Evolutionary conservation across 1,140 invertebrate genomes (phyloP), one percentile per base, ranked within the genome.

Genomic region (Eciton burchellii): DNA sequence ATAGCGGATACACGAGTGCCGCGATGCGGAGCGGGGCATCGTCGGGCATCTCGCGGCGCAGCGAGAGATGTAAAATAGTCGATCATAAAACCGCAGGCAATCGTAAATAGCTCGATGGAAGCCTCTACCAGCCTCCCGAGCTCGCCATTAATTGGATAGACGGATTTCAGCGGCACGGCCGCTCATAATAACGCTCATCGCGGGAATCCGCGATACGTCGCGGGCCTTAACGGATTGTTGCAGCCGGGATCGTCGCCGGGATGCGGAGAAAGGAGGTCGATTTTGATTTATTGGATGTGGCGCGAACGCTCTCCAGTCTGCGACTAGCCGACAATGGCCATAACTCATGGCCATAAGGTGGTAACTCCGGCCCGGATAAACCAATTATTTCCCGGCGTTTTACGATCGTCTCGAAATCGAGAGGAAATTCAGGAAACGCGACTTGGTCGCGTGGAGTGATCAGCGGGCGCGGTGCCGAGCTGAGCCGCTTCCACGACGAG

Each of bases 1-100:
- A n/a, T 71, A 24, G 41, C 16, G 9, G 77, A 47, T 59, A 35
- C 59, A 24, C 47, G 47, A 72, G 45, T 9, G 68, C 52, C 9
- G 52, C 52, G 8, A 57, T n/a, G n/a, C n/a, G n/a, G n/a, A n/a
- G n/a, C n/a, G n/a, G 26, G 8, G 11, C 3, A 29, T 29, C 49
- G 26, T 72, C 59, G 73, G 73, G 29, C 73, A 41, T 81, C 8
- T 35, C 43, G 24, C 26, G 0, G 26, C 54, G 43, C n/a, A n/a
- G n/a, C n/a, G n/a, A n/a, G n/a, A 70, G 19, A 81, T 52, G 43
- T 81, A 72, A 49, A 72, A 62, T 12, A 12, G 59, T 24, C 59
- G 6, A 6, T 16, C 57, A n/a, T 81, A 81, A 81, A 81, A 72
- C 21, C 41, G 26, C n/a, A n/a, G 41, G 60, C 43, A 81, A 60